Evolutionary conservation across 2,888 invertebrate genomes (phyloP).

Genomic region (Caenorhabditis afra): DNA sequence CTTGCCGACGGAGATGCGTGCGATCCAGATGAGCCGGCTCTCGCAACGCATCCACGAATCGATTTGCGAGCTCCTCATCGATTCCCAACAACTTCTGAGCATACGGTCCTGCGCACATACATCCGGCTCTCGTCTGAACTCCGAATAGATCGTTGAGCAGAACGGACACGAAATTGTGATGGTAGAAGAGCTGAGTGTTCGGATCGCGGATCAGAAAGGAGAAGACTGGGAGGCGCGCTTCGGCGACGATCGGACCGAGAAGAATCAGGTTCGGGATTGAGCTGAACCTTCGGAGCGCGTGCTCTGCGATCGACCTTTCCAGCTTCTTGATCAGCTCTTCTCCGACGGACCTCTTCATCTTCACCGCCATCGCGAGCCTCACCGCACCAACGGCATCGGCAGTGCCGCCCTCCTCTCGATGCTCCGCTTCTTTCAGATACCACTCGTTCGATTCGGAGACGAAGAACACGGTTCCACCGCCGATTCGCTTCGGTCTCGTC

Average conservation of each 20-base stretch:
- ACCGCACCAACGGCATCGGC: constrained; percentile 83
- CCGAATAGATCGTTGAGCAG: constrained; percentile 93
- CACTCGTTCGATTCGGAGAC: constrained; percentile 82
- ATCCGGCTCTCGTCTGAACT: constrained; percentile 83
- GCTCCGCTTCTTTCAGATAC: constrained; percentile 82
- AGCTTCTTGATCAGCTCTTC: constrained; percentile 86
- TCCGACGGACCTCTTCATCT: constrained; percentile 89
- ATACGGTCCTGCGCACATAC: constrained; percentile 88
- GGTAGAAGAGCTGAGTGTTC: constrained; percentile 86
- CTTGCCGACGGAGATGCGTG: constrained; percentile 82
- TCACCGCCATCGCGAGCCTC: constrained; percentile 89
- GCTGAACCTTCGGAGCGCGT: constrained; percentile 5
- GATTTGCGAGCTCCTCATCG: constrained; percentile 83
- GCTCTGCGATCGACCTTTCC: constrained; percentile 70
- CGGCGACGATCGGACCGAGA: not conserved
- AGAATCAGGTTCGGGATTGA: constrained; percentile 19
- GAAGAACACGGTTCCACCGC: constrained; percentile 84
- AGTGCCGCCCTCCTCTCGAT: constrained; percentile 72
- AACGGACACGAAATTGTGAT: constrained; percentile 91
- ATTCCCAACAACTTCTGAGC: constrained; percentile 91
- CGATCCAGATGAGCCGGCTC: constrained; percentile 85
- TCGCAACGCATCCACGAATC: constrained; percentile 86
- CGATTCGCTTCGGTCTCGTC: constrained; percentile 82
- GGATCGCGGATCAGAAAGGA: constrained; percentile 88
- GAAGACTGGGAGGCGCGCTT: constrained; percentile 87